Evolutionary conservation across 1,140 invertebrate species (phyloP).

Genomic region (Scaptomyza graminum): DNA sequence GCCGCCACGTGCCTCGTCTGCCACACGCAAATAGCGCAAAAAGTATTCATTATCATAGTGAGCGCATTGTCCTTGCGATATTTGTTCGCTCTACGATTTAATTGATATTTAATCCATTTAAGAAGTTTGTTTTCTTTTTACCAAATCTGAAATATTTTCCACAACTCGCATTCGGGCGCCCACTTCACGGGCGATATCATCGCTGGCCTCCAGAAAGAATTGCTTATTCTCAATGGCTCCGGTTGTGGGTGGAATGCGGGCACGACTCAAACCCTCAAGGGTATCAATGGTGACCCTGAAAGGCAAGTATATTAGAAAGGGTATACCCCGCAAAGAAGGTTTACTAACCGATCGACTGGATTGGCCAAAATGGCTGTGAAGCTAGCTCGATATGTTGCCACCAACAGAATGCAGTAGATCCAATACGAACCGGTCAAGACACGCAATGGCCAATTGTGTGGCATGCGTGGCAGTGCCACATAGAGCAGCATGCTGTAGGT

Average conservation of each 20-base stretch:
- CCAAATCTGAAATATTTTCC: conserved; percentile 85
- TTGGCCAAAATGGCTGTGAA: conserved; percentile 93
- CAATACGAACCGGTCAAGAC: conserved; percentile 93
- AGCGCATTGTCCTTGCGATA: conserved; percentile 88
- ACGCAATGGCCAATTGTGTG: conserved; percentile 90
- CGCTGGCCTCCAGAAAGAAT: conserved; percentile 88
- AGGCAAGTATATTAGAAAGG: too few species aligned
- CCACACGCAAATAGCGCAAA: conserved; percentile 87
- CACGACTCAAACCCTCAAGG: conserved; percentile 87
- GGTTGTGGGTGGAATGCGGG: conserved; percentile 87
- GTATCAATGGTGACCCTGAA: conserved; percentile 90
- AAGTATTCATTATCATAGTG: conserved; percentile 93
- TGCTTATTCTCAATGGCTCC: conserved; percentile 88
- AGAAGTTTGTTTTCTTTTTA: conserved; percentile 65
- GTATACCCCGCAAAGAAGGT: too few species aligned
- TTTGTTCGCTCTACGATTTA: conserved; percentile 82
- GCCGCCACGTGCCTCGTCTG: conserved; percentile 84
- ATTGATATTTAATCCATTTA: background rate
- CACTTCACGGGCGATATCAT: conserved; percentile 87
- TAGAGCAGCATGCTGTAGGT: conserved; percentile 91
- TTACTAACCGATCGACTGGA: conserved; percentile 87
- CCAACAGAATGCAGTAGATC: conserved; percentile 91
- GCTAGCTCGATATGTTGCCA: conserved; percentile 91
- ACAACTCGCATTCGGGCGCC: conserved; percentile 87
- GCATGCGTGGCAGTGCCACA: conserved; percentile 90